Conservation (phyloP, 1,140 invertebrate species). For the Procambarus virginalis region DNA sequence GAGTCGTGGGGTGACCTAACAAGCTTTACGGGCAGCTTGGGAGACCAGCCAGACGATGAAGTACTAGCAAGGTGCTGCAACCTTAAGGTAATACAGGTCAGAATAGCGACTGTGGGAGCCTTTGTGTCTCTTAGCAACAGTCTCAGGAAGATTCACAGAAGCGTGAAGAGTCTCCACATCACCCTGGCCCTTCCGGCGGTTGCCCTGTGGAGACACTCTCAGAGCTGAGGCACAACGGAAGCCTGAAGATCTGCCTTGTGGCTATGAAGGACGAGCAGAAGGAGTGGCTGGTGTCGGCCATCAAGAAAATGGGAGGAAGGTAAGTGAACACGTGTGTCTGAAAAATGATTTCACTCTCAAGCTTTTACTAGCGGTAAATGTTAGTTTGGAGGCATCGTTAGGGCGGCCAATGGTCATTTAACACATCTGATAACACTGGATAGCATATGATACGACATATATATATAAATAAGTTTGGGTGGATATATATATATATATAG, state of each 20-base stretch:
- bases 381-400: too few relatives aligned
- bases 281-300: constrained; percentile 35
- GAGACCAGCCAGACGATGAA: constrained; percentile 36
- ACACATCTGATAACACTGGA: too few relatives aligned
- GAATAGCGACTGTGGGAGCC: constrained; percentile 9
- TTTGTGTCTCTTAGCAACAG: constrained; percentile 30
- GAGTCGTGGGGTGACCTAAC: constrained; percentile 17
- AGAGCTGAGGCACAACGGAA: constrained; percentile 28
- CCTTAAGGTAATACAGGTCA: constrained; percentile 19
- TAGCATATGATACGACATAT: too few relatives aligned
- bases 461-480: too few relatives aligned
- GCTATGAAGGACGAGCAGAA: constrained; percentile 26
- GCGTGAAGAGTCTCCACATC: constrained; percentile 14
- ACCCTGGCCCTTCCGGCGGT: constrained; percentile 12
- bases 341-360: too few relatives aligned
- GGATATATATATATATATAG: too few relatives aligned
- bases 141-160: constrained; percentile 38
- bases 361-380: too few relatives aligned
- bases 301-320: constrained; percentile 36
- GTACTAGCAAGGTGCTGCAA: background rate
- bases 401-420: too few relatives aligned
- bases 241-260: constrained; percentile 8
- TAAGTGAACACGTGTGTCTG: background rate
- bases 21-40: constrained; percentile 20
- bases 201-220: constrained; percentile 19